Conservation (phyloP, 2,113 vertebrate species). For the Hippocampus zosterae region DNA sequence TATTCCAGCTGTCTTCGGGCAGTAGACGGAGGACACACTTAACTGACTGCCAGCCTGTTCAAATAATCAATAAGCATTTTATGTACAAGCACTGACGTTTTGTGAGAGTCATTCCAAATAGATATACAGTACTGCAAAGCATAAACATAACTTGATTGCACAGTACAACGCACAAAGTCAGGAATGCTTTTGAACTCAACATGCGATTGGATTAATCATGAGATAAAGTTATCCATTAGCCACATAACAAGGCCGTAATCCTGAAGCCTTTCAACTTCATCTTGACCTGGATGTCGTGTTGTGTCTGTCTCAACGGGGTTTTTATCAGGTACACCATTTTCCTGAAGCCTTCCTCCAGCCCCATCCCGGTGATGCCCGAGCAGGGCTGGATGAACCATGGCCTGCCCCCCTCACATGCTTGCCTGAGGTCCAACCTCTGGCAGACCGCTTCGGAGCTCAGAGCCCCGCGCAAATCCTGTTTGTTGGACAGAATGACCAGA, state of each 20-base stretch:
- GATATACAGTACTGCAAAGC: neutral
- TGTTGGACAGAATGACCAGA: constrained; percentile 83
- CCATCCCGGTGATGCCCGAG: constrained; percentile 76
- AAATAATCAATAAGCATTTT: neutral
- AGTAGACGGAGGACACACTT: too few relatives aligned
- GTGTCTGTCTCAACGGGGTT: constrained; percentile 55
- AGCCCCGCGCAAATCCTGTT: constrained; percentile 81
- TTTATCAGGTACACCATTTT: constrained; percentile 75
- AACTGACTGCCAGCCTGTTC: too few relatives aligned
- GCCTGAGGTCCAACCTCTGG: constrained; percentile 70
- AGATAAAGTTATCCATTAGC: constrained; percentile 1
- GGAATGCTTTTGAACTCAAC: constrained; percentile 2
- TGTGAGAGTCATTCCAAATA: neutral
- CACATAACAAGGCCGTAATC: constrained; percentile 35
- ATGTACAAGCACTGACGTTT: neutral
- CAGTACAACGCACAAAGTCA: neutral
- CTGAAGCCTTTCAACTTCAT: constrained; percentile 53
- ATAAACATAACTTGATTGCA: neutral
- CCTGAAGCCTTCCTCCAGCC: constrained; percentile 75
- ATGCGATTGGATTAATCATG: constrained; percentile 1
- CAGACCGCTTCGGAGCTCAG: constrained; percentile 74
- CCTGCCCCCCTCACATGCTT: constrained; percentile 75
- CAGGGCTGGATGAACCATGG: constrained; percentile 88
- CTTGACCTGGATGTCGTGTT: constrained; percentile 54
- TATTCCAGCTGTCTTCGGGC: too few relatives aligned